Evolutionary conservation across 2,797 vertebrate genomes (phyloP).

Genomic region (Melanotaenia trifasciata): DNA sequence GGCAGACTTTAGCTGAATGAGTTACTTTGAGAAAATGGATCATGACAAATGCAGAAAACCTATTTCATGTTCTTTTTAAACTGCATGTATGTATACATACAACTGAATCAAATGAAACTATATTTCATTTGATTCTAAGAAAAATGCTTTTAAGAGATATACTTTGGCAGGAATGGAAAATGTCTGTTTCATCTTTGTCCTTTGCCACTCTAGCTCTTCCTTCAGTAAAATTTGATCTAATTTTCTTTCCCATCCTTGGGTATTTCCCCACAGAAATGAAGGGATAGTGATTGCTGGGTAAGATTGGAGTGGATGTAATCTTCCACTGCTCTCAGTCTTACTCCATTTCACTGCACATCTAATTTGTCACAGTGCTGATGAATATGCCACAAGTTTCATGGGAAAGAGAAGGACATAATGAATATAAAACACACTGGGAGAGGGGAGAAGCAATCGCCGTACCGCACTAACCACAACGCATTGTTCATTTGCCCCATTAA

Average conservation of each 20-base stretch:
- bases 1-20: conserved; percentile 11
- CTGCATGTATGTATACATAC: conserved; percentile 13
- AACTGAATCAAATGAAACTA: conserved; percentile 11
- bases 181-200: conserved; percentile 67
- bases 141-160: conserved; percentile 55
- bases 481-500: conserved; percentile 73
- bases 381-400: conserved; percentile 80
- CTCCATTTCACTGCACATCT: conserved; percentile 83
- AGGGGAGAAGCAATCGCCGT: conserved; percentile 62
- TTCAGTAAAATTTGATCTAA: conserved; percentile 77
- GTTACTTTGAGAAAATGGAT: background rate
- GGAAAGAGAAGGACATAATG: conserved; percentile 79
- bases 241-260: conserved; percentile 76
- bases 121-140: conserved; percentile 47
- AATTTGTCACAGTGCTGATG: conserved; percentile 84
- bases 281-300: conserved; percentile 79
- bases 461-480: conserved; percentile 69
- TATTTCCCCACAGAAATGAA: conserved; percentile 83
- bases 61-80: background rate
- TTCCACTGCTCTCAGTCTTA: conserved; percentile 79
- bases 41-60: conserved; percentile 12
- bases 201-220: conserved; percentile 65
- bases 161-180: conserved; percentile 60
- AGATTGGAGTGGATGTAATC: conserved; percentile 82
- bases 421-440: conserved; percentile 77